These are phyloP conservation scores for Gadopsis bispinosus DNA, from an alignment of 2,797 vertebrate genomes.

Conservation along the genomic window DNA sequence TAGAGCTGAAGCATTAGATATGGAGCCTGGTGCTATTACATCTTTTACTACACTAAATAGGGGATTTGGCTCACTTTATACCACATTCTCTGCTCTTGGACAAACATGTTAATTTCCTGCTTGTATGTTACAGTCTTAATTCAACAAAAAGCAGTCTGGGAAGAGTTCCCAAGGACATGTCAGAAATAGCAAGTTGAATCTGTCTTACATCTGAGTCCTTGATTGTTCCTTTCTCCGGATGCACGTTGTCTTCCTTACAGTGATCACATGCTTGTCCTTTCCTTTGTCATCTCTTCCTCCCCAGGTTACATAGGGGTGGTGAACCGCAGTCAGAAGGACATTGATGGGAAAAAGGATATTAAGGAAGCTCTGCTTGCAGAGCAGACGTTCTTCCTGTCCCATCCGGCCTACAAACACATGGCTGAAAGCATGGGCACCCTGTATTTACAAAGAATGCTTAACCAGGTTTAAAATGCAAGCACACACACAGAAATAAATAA, in stretches of 20 bases:
- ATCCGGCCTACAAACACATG: slow-evolving; percentile 89
- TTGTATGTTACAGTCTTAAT: slow-evolving; percentile 35
- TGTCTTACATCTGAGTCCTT: slow-evolving; percentile 12
- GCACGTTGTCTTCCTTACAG: slow-evolving; percentile 14
- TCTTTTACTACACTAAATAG: slow-evolving; percentile 59
- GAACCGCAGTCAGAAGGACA: slow-evolving; percentile 92
- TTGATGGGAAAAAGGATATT: slow-evolving; percentile 89
- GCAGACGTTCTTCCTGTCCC: slow-evolving; percentile 87
- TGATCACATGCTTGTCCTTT: slow-evolving; percentile 32
- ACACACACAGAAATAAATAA: neutral
- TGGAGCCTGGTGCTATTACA: slow-evolving; percentile 60
- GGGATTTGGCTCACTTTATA: slow-evolving; percentile 50
- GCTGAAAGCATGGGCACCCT: slow-evolving; percentile 88
- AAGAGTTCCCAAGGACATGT: slow-evolving; percentile 36
- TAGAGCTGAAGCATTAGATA: slow-evolving; percentile 66
- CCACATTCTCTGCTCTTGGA: slow-evolving; percentile 45
- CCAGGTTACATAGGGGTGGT: slow-evolving; percentile 90
- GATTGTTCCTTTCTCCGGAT: slow-evolving; percentile 30
- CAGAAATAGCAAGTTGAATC: slow-evolving; percentile 33
- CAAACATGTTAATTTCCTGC: slow-evolving; percentile 45
- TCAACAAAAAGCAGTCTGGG: slow-evolving; percentile 45
- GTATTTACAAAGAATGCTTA: slow-evolving; percentile 88
- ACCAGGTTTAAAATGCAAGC: slow-evolving; percentile 84
- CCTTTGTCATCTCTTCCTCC: slow-evolving; percentile 23
- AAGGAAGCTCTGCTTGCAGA: slow-evolving; percentile 86